Evolutionary conservation across 2,888 invertebrate genomes (phyloP), one percentile per base, ranked within the genome.

Genomic region (Leptinotarsa tumamoca): DNA sequence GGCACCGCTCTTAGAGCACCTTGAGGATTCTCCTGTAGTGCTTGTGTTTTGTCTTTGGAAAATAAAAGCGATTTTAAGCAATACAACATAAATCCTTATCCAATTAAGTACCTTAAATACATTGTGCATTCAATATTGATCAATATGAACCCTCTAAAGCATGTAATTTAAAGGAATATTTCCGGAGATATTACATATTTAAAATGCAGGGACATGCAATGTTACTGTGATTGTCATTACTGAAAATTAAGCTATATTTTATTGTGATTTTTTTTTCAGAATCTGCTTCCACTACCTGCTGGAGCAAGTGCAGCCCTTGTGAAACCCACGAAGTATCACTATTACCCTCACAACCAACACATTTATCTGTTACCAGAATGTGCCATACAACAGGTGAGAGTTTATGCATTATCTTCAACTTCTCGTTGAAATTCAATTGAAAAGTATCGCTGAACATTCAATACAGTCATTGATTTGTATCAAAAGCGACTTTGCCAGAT

Each of bases 341-440:
- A 96, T 90, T 96, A 96, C 89, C 96, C 96, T 50, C 96, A 96
- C 90, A 96, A 96, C 89, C 96, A 96, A 89, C 96, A 96, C 89
- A 95, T 96, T 86, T 96, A 96, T 90, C 90, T 96, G 85, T 91
- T 97, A 83, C 97, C 97, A 79, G 97, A 97, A 90, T 97, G 97
- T 89, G 97, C 97, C 81, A 95, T 97, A 84, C 97, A 97, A 90
- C 97, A 97, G 91, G 95, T 93, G 86, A 83, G 83, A 58, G 10
- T 0, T 17, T n/a, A 51, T 52, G 17, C 4, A 51, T 51, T 4
- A 15, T 17, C 15, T 15, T 17, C 14, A 52, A 52, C n/a, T 52
- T 52, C 52, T 17, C 52, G 4, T 52, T n/a, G 52, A 52, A n/a
- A n/a, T 52, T 52, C 52, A 5, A 52, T n/a, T 52, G 17, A 52